These are phyloP conservation scores for Drosophila lacertosa DNA, from an alignment of 1,140 invertebrate species.

Conservation along the genomic window DNA sequence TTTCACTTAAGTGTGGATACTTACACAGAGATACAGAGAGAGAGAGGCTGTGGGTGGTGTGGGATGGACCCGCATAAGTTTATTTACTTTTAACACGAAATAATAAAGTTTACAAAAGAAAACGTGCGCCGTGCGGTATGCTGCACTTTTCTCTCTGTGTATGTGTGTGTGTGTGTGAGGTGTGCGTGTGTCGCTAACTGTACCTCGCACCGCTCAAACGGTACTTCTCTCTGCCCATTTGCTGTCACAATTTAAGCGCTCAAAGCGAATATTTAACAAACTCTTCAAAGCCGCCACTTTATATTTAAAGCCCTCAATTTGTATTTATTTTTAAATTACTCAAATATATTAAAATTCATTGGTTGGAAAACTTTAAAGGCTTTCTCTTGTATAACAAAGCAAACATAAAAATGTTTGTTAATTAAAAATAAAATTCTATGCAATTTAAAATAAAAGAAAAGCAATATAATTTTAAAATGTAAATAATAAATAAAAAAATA, in stretches of 20 bases:
- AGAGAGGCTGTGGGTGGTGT: background rate
- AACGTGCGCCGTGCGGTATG: slow-evolving; percentile 64
- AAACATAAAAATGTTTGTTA: too few relatives aligned
- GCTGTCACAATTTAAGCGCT: slow-evolving; percentile 39
- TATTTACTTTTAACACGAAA: slow-evolving; percentile 82
- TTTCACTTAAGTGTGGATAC: slow-evolving; percentile 60
- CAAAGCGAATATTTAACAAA: slow-evolving; percentile 49
- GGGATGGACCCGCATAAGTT: slow-evolving; percentile 61
- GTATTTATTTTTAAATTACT: too few relatives aligned
- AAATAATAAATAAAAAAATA: too few relatives aligned
- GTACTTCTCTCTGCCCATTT: slow-evolving; percentile 18
- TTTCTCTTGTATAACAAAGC: too few relatives aligned
- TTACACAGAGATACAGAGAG: background rate
- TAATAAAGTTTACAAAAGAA: slow-evolving; percentile 81
- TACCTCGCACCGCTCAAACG: slow-evolving; percentile 37
- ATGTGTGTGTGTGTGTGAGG: slow-evolving; percentile 23
- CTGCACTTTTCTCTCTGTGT: slow-evolving; percentile 57
- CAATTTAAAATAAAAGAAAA: too few relatives aligned
- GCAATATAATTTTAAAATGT: too few relatives aligned
- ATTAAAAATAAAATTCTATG: too few relatives aligned
- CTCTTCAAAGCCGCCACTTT: slow-evolving; percentile 6
- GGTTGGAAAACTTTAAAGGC: too few relatives aligned
- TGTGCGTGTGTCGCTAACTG: slow-evolving; percentile 35
- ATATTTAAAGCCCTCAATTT: background rate
- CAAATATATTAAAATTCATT: too few relatives aligned